These are phyloP conservation scores for Larimichthys crocea DNA, from an alignment of 2,113 vertebrate genomes.

Conservation along the genomic window DNA sequence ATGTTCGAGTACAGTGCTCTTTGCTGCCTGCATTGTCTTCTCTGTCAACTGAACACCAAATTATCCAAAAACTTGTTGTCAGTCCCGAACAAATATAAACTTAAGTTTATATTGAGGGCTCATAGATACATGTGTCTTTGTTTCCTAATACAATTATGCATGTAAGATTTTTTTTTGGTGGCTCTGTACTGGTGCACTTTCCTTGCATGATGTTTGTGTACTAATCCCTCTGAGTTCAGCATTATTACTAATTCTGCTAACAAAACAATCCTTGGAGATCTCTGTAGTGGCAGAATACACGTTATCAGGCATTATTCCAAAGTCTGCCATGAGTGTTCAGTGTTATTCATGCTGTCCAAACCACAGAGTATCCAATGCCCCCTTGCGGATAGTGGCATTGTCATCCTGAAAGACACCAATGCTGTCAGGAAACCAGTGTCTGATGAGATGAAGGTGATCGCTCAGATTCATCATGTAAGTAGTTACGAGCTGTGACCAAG, in stretches of 20 bases:
- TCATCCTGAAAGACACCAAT: constrained; percentile 60
- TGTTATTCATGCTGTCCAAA: constrained; percentile 59
- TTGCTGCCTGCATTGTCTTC: constrained; percentile 7
- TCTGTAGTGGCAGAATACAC: neutral
- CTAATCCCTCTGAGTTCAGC: neutral
- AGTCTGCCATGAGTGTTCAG: constrained; percentile 16
- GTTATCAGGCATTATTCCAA: constrained; percentile 1
- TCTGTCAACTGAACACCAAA: neutral
- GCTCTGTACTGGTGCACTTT: constrained; percentile 52
- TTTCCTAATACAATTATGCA: neutral
- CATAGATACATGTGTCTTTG: neutral
- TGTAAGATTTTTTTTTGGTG: constrained; percentile 11
- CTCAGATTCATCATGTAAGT: constrained; percentile 68
- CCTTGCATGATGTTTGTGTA: constrained; percentile 20
- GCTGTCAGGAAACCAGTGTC: constrained; percentile 46
- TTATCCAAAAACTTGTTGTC: neutral
- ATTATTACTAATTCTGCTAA: constrained; percentile 16
- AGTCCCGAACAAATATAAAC: neutral
- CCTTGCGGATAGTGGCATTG: constrained; percentile 63
- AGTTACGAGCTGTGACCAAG: constrained; percentile 2
- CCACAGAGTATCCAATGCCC: constrained; percentile 67
- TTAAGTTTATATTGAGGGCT: neutral
- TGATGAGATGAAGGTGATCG: constrained; percentile 46
- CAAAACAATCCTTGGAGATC: neutral
- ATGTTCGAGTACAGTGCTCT: neutral